These are phyloP conservation scores for Cinara cedri DNA, from an alignment of 2,888 invertebrate species.

Conservation along the genomic window DNA sequence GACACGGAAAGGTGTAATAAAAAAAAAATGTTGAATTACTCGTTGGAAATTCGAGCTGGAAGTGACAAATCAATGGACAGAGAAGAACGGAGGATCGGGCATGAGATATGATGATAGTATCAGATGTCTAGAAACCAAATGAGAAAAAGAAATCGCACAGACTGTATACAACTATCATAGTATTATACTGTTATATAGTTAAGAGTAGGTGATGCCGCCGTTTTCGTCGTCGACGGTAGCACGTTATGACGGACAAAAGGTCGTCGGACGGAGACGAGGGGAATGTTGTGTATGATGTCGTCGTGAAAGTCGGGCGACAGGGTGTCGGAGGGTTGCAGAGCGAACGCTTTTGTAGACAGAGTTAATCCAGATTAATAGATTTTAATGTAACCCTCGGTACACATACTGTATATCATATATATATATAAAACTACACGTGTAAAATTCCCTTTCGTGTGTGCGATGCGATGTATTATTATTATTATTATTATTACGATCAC, in stretches of 20 bases:
- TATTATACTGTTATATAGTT: too few species aligned
- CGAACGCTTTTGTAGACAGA: slow-evolving; percentile 45
- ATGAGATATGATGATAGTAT: too few species aligned
- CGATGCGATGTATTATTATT: background rate
- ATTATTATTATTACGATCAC: slow-evolving; percentile 15
- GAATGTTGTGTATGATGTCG: background rate
- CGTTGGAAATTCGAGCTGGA: too few species aligned
- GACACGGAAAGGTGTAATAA: too few species aligned
- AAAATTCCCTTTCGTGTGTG: slow-evolving; percentile 1
- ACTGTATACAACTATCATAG: too few species aligned
- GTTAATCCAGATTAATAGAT: slow-evolving; percentile 55
- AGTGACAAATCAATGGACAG: too few species aligned
- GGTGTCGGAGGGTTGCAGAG: background rate
- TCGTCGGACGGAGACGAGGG: background rate
- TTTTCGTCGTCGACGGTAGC: background rate
- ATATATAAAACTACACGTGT: background rate
- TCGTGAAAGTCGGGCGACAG: background rate
- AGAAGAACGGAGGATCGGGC: too few species aligned
- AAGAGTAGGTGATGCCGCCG: background rate
- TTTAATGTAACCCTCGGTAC: slow-evolving; percentile 35
- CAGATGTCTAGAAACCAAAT: too few species aligned
- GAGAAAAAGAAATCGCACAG: too few species aligned
- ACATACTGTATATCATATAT: background rate
- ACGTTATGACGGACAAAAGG: background rate
- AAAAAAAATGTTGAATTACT: too few species aligned